A percentile compares a stretch with the other conserved stretches of the same genome.
Conservation (phyloP, 1,140 invertebrate species). For the Araneus ventricosus region DNA sequence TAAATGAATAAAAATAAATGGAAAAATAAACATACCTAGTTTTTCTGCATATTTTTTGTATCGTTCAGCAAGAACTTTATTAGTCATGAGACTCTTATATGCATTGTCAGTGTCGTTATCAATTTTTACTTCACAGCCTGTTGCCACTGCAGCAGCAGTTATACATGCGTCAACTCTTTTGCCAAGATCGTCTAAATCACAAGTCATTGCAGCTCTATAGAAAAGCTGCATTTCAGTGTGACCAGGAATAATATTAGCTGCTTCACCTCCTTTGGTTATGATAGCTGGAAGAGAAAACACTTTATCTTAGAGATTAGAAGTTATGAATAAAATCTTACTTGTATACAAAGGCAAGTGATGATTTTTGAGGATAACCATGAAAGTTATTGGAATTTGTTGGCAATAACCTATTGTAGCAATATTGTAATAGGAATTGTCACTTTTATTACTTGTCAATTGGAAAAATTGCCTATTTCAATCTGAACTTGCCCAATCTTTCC, state of each 20-base stretch:
- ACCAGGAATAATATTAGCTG: conserved; percentile 80
- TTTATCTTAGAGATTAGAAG: neutral
- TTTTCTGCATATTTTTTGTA: conserved; percentile 77
- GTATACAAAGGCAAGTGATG: no score
- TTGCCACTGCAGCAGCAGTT: conserved; percentile 78
- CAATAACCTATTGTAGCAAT: no score
- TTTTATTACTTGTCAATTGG: no score
- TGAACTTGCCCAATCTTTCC: no score
- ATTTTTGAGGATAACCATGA: no score
- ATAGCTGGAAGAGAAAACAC: conserved; percentile 64
- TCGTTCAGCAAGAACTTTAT: conserved; percentile 76
- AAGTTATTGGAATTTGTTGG: no score
- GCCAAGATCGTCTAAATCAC: conserved; percentile 78
- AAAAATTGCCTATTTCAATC: no score
- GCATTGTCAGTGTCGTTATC: neutral
- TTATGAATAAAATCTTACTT: no score
- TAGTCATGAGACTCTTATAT: conserved; percentile 77
- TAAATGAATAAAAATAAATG: no score
- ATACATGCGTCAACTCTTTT: conserved; percentile 78
- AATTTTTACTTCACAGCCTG: conserved; percentile 78
- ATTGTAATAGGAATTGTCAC: no score
- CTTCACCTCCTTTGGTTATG: conserved; percentile 79
- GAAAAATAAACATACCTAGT: conserved; percentile 52
- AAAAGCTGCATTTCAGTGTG: conserved; percentile 78
- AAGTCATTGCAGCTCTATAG: conserved; percentile 78